Percentiles rank a stretch among this genome's conserved stretches.
Evolutionary conservation across 2,113 vertebrate species (phyloP).

Genomic region (Natator depressus): DNA sequence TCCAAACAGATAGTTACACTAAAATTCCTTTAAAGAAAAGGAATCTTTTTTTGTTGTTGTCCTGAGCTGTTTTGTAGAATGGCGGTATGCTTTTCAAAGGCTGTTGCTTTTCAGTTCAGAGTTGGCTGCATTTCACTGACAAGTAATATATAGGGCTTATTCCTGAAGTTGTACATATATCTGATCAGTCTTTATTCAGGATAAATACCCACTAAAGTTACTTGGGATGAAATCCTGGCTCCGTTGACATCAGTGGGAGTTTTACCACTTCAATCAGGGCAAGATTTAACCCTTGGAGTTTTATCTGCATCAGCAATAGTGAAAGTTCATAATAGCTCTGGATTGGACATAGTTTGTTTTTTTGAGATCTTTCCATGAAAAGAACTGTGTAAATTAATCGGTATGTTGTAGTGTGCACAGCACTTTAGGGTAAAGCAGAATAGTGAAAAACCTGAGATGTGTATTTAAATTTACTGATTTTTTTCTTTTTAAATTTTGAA

Average conservation of each 20-base stretch:
- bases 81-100: neutral
- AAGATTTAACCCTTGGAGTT: neutral
- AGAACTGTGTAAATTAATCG: neutral
- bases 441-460: neutral
- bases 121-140: neutral
- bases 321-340: neutral
- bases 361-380: neutral
- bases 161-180: neutral
- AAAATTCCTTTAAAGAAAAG: neutral
- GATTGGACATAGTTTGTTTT: accelerated
- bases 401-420: neutral
- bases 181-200: neutral
- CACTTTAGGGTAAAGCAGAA: neutral
- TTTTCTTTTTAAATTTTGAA: neutral
- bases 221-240: neutral
- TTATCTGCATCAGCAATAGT: neutral
- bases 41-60: neutral
- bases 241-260: neutral
- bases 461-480: neutral
- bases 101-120: neutral
- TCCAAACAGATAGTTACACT: neutral
- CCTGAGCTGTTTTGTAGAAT: neutral
- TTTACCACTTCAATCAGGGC: neutral
- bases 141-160: neutral
- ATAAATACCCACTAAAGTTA: neutral